Evolutionary conservation across 1,140 invertebrate species (phyloP).

Genomic region (Zaprionus ornatus): DNA sequence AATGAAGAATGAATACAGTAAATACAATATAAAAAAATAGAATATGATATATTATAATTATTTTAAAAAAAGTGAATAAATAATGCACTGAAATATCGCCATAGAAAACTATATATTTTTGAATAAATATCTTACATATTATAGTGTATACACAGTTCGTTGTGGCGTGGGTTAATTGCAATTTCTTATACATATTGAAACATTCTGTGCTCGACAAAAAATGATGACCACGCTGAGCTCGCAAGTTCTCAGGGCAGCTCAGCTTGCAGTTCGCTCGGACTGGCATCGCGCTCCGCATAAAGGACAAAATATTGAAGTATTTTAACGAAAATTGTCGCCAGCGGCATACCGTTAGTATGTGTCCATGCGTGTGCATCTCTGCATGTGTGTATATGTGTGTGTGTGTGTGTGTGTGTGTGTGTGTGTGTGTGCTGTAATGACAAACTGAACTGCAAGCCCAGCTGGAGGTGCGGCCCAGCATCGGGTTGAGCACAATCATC

Average conservation of each 20-base stretch:
- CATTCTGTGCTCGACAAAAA: slow-evolving; percentile 4
- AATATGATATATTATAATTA: no score
- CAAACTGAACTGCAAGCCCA: neutral
- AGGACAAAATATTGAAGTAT: slow-evolving; percentile 36
- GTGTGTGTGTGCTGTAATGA: slow-evolving; percentile 1
- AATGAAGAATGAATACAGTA: no score
- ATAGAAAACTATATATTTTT: neutral
- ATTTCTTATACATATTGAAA: slow-evolving; percentile 1
- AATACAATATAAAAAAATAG: no score
- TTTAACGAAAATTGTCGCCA: slow-evolving; percentile 23
- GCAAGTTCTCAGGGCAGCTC: neutral
- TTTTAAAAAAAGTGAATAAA: no score
- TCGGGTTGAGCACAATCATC: slow-evolving; percentile 8
- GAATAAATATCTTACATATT: neutral
- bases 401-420: neutral
- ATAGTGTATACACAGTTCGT: slow-evolving; percentile 4
- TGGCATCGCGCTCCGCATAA: neutral
- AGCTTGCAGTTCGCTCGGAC: neutral
- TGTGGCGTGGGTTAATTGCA: neutral
- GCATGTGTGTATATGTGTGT: neutral
- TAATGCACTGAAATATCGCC: no score
- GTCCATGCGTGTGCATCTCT: neutral
- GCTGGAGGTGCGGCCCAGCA: neutral
- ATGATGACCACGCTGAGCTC: slow-evolving; percentile 10
- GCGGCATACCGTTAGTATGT: neutral